These are phyloP conservation scores for Isoperla grammatica DNA, from an alignment of 2,888 invertebrate genomes.

Conservation along the genomic window DNA sequence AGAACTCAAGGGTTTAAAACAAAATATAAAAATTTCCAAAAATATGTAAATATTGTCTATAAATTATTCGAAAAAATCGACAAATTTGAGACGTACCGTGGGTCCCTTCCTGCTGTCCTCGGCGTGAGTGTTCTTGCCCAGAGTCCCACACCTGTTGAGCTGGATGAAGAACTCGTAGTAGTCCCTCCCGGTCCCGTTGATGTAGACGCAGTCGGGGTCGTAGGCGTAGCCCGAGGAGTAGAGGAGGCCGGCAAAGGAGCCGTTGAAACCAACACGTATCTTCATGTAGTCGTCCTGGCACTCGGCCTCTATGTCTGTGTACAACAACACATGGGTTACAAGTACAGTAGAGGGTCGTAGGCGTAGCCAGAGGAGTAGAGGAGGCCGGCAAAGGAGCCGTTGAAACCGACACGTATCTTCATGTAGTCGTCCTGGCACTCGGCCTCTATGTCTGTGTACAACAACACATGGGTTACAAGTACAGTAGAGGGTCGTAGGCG, in stretches of 20 bases:
- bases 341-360: conserved; percentile 60
- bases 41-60: too few relatives aligned
- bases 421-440: conserved; percentile 96
- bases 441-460: conserved; percentile 87
- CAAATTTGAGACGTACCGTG: conserved; percentile 74
- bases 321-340: conserved; percentile 38
- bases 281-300: conserved; percentile 94
- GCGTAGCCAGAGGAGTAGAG: conserved; percentile 93
- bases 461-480: too few relatives aligned
- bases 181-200: conserved; percentile 85
- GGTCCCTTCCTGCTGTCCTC: conserved; percentile 81
- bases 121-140: conserved; percentile 81
- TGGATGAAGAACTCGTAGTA: conserved; percentile 93
- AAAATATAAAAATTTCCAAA: too few relatives aligned
- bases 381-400: conserved; percentile 82
- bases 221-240: conserved; percentile 92
- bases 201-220: conserved; percentile 91
- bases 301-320: conserved; percentile 87
- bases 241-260: conserved; percentile 79
- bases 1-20: too few relatives aligned
- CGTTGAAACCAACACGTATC: conserved; percentile 87
- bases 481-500: conserved; percentile 89
- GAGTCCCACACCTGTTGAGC: conserved; percentile 84
- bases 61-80: too few relatives aligned
- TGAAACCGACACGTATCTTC: conserved; percentile 89